Conservation (phyloP, 2,113 vertebrate species). For the Sinosuthora webbiana region DNA sequence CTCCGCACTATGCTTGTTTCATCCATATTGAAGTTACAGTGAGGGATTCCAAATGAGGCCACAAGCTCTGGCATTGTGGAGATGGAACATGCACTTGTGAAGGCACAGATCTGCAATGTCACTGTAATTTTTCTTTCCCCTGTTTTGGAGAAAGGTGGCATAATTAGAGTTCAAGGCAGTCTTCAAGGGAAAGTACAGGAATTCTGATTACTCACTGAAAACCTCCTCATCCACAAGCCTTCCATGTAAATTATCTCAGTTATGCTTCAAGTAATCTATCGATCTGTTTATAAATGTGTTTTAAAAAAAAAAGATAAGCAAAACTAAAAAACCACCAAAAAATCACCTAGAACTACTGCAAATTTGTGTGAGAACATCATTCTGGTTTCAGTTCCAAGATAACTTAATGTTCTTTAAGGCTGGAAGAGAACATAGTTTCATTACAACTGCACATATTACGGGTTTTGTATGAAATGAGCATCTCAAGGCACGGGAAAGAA, state of each 20-base stretch:
- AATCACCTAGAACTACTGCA: neutral
- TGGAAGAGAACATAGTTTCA: neutral
- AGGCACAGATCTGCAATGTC: neutral
- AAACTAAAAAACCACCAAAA: neutral
- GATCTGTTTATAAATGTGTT: neutral
- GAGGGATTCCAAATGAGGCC: neutral
- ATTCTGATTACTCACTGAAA: neutral
- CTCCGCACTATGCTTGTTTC: neutral
- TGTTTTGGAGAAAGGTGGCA: fast-evolving
- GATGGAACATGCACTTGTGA: fast-evolving
- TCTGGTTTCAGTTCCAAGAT: neutral
- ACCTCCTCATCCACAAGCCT: neutral
- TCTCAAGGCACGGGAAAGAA: conserved; percentile 68
- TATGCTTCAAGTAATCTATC: neutral
- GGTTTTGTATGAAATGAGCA: conserved; percentile 68
- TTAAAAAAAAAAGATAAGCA: neutral
- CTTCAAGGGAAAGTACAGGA: neutral
- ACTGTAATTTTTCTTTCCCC: neutral
- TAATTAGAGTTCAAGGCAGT: neutral
- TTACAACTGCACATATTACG: neutral
- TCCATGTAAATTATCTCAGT: neutral
- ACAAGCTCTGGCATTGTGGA: neutral
- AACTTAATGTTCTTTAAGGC: conserved; percentile 6
- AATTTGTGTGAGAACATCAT: neutral
- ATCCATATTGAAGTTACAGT: neutral